Evolutionary conservation across 2,113 vertebrate genomes (phyloP).

Genomic region (Embiotoca jacksoni): DNA sequence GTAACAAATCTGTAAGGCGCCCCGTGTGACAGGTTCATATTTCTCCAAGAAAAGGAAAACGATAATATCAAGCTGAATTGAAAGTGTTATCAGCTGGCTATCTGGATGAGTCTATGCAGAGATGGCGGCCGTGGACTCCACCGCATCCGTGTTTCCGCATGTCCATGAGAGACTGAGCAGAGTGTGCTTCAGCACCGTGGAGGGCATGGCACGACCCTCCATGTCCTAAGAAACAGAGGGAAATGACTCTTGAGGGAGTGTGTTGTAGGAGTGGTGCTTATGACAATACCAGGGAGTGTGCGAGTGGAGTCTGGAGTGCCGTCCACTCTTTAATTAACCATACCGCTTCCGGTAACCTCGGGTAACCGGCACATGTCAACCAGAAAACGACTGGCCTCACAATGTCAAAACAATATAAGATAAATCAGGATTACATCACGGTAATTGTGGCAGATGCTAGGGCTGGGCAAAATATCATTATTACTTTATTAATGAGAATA

Average conservation of each 20-base stretch:
- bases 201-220: constrained; percentile 43
- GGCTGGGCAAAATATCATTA: no score
- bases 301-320: constrained; percentile 72
- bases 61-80: constrained; percentile 79
- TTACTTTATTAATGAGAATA: neutral
- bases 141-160: constrained; percentile 16
- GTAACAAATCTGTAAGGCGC: constrained; percentile 78
- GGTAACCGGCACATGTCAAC: constrained; percentile 55
- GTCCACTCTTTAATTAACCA: constrained; percentile 80
- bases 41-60: constrained; percentile 72
- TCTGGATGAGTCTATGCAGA: constrained; percentile 69
- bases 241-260: constrained; percentile 77
- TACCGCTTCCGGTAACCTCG: constrained; percentile 63
- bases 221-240: constrained; percentile 69
- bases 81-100: constrained; percentile 75
- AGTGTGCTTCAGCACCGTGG: constrained; percentile 40
- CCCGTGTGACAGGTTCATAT: constrained; percentile 78
- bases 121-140: constrained; percentile 35
- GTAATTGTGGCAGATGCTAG: neutral
- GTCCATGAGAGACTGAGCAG: constrained; percentile 32
- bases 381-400: constrained; percentile 24
- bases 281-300: constrained; percentile 73
- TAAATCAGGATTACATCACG: neutral
- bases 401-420: constrained; percentile 43
- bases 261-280: constrained; percentile 73